Percentiles rank a stretch among this genome's conserved stretches.
Conservation (phyloP, 2,113 vertebrate species). For the Physeter macrocephalus region DNA sequence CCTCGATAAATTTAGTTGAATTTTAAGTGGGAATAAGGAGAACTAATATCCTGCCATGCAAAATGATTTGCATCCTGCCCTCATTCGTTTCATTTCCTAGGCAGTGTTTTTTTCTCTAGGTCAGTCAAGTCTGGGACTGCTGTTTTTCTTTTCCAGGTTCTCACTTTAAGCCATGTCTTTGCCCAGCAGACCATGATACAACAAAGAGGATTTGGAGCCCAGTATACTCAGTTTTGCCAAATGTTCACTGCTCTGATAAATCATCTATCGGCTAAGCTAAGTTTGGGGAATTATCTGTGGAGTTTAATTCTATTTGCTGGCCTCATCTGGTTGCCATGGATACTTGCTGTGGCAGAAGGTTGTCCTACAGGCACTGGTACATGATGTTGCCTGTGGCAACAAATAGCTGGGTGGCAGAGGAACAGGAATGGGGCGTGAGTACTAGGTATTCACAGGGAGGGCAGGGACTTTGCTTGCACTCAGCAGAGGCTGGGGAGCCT, state of each 20-base stretch:
- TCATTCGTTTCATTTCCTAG: background rate
- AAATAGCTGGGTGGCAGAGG: conserved; percentile 15
- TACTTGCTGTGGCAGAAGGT: conserved; percentile 58
- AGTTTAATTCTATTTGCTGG: conserved; percentile 57
- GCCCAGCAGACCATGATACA: background rate
- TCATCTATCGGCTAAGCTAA: conserved; percentile 56
- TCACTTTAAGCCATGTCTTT: background rate
- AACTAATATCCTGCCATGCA: background rate
- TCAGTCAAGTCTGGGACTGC: too few relatives aligned
- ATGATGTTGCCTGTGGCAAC: conserved; percentile 62
- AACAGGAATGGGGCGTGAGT: background rate
- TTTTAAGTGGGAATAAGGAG: background rate
- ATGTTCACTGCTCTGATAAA: conserved; percentile 37
- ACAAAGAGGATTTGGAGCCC: conserved; percentile 39
- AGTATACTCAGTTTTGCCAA: background rate
- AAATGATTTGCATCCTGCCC: background rate
- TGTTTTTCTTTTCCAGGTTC: background rate
- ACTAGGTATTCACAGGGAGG: background rate
- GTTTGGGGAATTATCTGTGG: conserved; percentile 60
- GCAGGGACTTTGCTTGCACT: background rate
- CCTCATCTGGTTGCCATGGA: conserved; percentile 67
- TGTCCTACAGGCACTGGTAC: conserved; percentile 20
- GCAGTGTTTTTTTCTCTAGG: background rate
- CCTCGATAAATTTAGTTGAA: background rate
- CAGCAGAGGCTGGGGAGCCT: background rate